Percentiles rank a stretch among this genome's conserved stretches.
phyloP scores from a whole-genome alignment of 1,140 invertebrate genomes.

The Halesus radiatus region DNA sequence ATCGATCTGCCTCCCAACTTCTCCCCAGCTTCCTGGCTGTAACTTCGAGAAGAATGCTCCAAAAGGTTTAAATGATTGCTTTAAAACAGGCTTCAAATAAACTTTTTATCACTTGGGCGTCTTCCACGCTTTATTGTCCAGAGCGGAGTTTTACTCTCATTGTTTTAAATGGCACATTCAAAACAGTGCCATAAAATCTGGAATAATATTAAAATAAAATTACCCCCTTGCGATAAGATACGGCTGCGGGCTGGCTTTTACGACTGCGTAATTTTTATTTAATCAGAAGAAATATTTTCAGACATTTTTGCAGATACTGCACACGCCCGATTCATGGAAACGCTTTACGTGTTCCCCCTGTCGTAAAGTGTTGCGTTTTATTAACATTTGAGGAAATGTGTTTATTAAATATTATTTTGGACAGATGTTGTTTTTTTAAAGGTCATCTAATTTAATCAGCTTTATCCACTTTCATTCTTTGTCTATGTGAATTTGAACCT shows the following conservation, averaged over 20 bases:
- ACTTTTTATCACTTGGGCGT: conserved; percentile 32
- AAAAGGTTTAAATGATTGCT: conserved; percentile 9
- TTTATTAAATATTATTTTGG: too few relatives aligned
- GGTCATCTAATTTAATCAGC: too few relatives aligned
- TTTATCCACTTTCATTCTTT: too few relatives aligned
- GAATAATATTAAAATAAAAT: conserved; percentile 40
- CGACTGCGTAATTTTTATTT: conserved; percentile 23
- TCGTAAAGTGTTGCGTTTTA: too few relatives aligned
- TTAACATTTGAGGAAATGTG: too few relatives aligned
- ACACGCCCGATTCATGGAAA: neutral
- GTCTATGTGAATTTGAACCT: too few relatives aligned
- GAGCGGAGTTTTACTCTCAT: conserved; percentile 17
- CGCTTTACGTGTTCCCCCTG: neutral
- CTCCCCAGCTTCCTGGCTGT: neutral
- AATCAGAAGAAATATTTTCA: conserved; percentile 20
- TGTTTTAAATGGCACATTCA: conserved; percentile 34
- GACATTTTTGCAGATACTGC: neutral
- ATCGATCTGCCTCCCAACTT: neutral
- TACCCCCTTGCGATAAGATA: conserved; percentile 6
- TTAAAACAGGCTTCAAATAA: conserved; percentile 31
- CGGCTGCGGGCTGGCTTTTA: conserved; percentile 11
- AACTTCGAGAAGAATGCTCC: neutral
- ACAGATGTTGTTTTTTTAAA: too few relatives aligned
- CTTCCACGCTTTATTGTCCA: conserved; percentile 24
- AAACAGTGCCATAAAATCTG: conserved; percentile 36